A percentile compares a stretch with the other conserved stretches of the same genome.
Conservation (phyloP, 2,113 vertebrate genomes). For the Aspidoscelis tigris region DNA sequence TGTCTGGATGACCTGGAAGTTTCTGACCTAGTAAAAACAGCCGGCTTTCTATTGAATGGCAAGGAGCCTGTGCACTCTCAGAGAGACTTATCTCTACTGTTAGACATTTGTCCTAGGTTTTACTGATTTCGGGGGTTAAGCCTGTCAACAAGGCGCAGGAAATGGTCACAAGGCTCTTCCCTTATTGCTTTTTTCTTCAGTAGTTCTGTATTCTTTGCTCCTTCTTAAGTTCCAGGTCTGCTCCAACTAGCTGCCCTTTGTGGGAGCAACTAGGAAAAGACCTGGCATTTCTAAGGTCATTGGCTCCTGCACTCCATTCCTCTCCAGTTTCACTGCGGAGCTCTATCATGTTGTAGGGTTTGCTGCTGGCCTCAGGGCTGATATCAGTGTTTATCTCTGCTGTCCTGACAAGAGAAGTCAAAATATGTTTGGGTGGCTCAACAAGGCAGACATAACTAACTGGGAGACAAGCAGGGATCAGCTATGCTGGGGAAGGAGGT, state of each 20-base stretch:
- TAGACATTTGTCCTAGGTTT: not conserved
- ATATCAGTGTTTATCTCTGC: not conserved
- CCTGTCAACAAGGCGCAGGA: not conserved
- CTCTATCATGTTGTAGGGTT: no score
- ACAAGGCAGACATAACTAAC: conserved; percentile 62
- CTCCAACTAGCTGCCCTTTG: not conserved
- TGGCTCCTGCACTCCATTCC: not conserved
- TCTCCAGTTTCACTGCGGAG: not conserved
- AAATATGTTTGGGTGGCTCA: conserved; percentile 63
- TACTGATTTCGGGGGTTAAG: not conserved
- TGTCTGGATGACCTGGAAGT: not conserved
- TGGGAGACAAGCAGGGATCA: conserved; percentile 63
- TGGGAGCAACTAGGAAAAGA: no score
- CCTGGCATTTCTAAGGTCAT: not conserved
- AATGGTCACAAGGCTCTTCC: not conserved
- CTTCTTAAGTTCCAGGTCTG: not conserved
- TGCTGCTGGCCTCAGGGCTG: conserved; percentile 22
- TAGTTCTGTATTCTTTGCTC: not conserved
- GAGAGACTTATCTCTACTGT: not conserved
- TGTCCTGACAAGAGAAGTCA: conserved; percentile 39
- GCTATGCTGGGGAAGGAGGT: conserved; percentile 69
- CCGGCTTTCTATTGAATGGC: not conserved
- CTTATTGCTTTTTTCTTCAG: no score
- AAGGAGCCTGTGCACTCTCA: not conserved
- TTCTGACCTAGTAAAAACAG: not conserved